These are phyloP conservation scores for Passer montanus DNA, from an alignment of 2,113 vertebrate genomes.

Conservation along the genomic window DNA sequence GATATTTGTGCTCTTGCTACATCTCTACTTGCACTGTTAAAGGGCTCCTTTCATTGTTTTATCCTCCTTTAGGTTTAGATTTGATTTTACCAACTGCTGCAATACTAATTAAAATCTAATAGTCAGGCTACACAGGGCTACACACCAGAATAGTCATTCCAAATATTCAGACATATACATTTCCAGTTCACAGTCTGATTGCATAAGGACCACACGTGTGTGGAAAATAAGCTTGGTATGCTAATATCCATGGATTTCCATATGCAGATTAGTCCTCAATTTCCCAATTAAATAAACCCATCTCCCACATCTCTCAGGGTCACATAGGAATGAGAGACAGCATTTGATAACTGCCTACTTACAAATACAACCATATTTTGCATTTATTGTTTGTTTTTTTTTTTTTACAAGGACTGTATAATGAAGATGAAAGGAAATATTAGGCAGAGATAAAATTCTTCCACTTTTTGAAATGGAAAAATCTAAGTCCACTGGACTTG, in stretches of 20 bases:
- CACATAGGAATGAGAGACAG: neutral
- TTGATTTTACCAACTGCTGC: neutral
- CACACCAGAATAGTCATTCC: neutral
- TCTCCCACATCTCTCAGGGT: neutral
- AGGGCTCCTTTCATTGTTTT: neutral
- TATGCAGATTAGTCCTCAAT: neutral
- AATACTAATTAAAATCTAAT: neutral
- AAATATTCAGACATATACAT: neutral
- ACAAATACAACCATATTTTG: neutral
- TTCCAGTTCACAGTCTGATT: neutral
- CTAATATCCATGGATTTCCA: neutral
- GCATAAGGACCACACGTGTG: neutral
- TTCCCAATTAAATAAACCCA: neutral
- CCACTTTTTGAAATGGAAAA: neutral
- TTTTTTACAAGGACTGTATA: neutral
- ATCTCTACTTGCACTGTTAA: neutral
- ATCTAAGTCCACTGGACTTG: neutral
- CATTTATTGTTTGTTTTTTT: neutral
- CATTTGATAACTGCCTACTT: neutral
- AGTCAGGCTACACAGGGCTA: neutral
- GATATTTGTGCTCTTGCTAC: neutral
- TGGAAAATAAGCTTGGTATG: neutral
- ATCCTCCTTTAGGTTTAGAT: neutral
- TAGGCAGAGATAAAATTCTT: neutral
- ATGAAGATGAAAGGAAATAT: neutral